Conservation (phyloP, 1,140 invertebrate genomes). For the Cecropterus lyciades region DNA sequence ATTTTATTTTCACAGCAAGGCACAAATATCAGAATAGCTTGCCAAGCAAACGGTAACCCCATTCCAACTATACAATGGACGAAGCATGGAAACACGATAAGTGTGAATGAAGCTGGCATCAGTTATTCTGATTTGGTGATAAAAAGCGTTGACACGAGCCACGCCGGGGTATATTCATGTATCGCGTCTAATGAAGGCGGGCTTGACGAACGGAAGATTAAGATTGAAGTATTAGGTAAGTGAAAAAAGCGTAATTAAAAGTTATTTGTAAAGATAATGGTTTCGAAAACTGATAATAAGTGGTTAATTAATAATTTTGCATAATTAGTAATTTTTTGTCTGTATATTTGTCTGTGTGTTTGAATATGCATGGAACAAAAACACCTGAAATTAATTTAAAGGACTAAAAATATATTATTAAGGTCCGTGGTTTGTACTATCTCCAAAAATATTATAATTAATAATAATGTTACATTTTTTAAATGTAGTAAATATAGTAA, state of each 20-base stretch:
- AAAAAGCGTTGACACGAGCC: slow-evolving; percentile 39
- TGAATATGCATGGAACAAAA: too few species aligned
- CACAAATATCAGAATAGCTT: slow-evolving; percentile 55
- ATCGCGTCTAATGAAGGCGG: slow-evolving; percentile 69
- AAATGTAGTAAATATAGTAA: too few species aligned
- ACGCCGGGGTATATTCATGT: slow-evolving; percentile 67
- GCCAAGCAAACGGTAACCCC: slow-evolving; percentile 62
- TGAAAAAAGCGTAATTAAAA: background rate
- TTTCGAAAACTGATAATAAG: too few species aligned
- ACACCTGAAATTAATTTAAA: too few species aligned
- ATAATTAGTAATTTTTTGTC: too few species aligned
- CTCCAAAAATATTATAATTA: too few species aligned
- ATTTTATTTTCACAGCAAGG: slow-evolving; percentile 51
- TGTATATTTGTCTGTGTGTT: too few species aligned
- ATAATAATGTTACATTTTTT: too few species aligned
- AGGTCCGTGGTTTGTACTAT: too few species aligned
- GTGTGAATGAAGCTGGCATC: slow-evolving; percentile 49
- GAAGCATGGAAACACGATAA: slow-evolving; percentile 56
- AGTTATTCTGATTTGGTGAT: slow-evolving; percentile 61
- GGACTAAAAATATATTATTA: too few species aligned
- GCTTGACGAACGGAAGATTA: slow-evolving; percentile 55
- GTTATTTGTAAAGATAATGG: too few species aligned
- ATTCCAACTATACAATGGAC: slow-evolving; percentile 69
- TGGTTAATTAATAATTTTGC: too few species aligned
- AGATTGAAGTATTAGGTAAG: slow-evolving; percentile 71